Percentiles rank a stretch among this genome's conserved stretches.
Evolutionary conservation across 2,797 vertebrate species (phyloP).

Genomic region (Bovichtus diacanthus): DNA sequence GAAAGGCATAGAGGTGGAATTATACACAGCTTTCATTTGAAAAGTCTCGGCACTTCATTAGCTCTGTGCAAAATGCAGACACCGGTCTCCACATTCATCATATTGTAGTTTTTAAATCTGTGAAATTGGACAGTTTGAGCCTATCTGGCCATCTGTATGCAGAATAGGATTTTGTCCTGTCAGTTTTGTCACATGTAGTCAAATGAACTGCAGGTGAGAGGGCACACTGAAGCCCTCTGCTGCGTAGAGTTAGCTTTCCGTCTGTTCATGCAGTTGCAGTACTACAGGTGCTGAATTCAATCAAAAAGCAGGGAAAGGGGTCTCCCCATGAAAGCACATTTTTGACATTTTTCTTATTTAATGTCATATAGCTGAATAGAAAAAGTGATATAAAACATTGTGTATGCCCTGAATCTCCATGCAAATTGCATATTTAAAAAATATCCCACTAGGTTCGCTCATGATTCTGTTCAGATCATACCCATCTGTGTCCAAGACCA

Average conservation of each 20-base stretch:
- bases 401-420: no score
- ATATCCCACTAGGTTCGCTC: no score
- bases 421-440: no score
- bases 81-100: not conserved
- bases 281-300: not conserved
- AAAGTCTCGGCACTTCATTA: not conserved
- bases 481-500: no score
- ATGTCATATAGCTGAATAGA: no score
- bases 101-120: not conserved
- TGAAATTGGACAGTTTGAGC: not conserved
- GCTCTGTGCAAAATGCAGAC: not conserved
- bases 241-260: not conserved
- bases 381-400: no score
- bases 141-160: not conserved
- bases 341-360: no score
- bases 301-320: no score
- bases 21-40: not conserved
- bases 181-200: not conserved
- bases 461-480: no score
- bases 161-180: not conserved
- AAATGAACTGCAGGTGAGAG: not conserved
- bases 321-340: no score
- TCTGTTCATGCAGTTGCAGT: not conserved
- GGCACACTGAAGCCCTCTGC: not conserved
- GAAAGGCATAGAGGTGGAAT: not conserved